Evolutionary conservation across 2,113 vertebrate species (phyloP).

Genomic region (Albula glossodonta): DNA sequence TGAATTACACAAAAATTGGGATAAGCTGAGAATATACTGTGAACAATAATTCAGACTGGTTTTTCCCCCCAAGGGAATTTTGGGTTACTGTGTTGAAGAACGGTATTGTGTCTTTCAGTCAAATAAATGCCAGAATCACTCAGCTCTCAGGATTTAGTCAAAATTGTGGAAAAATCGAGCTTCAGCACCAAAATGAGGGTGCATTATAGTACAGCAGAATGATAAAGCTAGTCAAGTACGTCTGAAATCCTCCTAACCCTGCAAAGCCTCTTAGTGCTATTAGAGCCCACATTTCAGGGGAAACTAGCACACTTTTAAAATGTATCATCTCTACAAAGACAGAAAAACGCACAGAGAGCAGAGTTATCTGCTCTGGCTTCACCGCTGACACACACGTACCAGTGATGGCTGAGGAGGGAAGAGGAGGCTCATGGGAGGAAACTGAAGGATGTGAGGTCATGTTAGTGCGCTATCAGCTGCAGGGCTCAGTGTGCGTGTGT

Average conservation of each 20-base stretch:
- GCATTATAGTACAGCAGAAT: constrained; percentile 13
- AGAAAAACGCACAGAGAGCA: background rate
- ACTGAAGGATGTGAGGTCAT: constrained; percentile 42
- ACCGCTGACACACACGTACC: constrained; percentile 25
- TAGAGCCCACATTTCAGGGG: background rate
- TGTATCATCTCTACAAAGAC: background rate
- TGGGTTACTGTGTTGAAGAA: background rate
- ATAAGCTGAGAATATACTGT: background rate
- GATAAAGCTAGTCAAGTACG: constrained; percentile 24
- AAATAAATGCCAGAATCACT: background rate
- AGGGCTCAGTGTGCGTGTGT: constrained; percentile 21
- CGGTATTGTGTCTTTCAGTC: background rate
- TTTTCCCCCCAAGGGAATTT: background rate
- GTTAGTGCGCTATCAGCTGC: constrained; percentile 43
- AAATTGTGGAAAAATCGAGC: background rate
- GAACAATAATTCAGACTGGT: background rate
- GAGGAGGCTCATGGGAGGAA: constrained; percentile 28
- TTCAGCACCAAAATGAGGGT: constrained; percentile 7
- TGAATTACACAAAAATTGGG: background rate
- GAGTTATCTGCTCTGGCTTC: background rate
- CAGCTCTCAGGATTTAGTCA: constrained; percentile 19
- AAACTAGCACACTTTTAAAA: background rate
- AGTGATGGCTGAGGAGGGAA: constrained; percentile 22
- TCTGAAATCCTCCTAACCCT: constrained; percentile 7
- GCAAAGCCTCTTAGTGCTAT: constrained; percentile 19